Conservation (phyloP, 1,140 invertebrate species). For the Hirudo medicinalis region DNA sequence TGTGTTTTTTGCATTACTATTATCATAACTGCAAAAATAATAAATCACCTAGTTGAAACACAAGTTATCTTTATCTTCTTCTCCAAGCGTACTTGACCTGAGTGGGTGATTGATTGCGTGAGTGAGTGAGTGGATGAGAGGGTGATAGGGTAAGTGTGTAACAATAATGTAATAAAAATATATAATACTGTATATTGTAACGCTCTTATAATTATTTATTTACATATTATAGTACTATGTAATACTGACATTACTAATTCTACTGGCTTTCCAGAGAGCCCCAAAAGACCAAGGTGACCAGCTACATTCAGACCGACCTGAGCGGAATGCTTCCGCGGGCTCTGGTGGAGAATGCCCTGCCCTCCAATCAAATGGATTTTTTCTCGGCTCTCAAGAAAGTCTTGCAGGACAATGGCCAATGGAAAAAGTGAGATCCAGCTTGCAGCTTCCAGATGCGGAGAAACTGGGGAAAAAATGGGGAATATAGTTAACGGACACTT, state of each 20-base stretch:
- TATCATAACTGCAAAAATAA: neutral
- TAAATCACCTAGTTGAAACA: slow-evolving; percentile 9
- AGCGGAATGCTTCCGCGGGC: slow-evolving; percentile 31
- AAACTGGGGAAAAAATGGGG: too few species aligned
- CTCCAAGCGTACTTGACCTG: neutral
- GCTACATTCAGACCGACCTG: slow-evolving; percentile 32
- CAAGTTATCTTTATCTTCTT: slow-evolving; percentile 1
- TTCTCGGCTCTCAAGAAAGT: slow-evolving; percentile 27
- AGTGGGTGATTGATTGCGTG: neutral
- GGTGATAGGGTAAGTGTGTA: neutral
- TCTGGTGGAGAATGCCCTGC: slow-evolving; percentile 30
- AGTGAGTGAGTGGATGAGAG: neutral
- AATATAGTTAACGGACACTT: too few species aligned
- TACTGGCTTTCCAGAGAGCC: slow-evolving; percentile 27
- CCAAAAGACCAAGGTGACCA: slow-evolving; percentile 29
- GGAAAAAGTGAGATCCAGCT: neutral
- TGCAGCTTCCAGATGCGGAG: too few species aligned
- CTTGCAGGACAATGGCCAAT: slow-evolving; percentile 28
- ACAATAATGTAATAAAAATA: neutral
- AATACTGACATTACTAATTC: neutral
- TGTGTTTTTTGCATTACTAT: neutral
- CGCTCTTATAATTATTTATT: neutral
- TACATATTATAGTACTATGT: neutral
- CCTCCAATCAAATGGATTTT: slow-evolving; percentile 30
- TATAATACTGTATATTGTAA: neutral